These are phyloP conservation scores for Misgurnus mizolepis DNA, from an alignment of 2,113 vertebrate genomes.

Conservation along the genomic window DNA sequence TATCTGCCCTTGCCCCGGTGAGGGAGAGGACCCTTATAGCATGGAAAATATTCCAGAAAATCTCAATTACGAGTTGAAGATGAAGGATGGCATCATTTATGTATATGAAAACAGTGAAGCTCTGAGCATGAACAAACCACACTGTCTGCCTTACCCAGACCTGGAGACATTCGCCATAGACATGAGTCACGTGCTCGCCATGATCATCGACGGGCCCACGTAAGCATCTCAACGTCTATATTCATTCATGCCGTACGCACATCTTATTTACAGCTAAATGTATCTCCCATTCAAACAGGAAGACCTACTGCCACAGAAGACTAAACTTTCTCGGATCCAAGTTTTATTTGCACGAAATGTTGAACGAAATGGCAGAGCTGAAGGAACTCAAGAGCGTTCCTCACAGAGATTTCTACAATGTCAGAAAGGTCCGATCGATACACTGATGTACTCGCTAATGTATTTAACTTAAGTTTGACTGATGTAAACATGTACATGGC, in stretches of 20 bases:
- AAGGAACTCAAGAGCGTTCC: slow-evolving; percentile 94
- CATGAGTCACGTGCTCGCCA: slow-evolving; percentile 90
- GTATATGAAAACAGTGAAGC: slow-evolving; percentile 81
- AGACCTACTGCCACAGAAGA: slow-evolving; percentile 94
- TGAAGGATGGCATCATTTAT: slow-evolving; percentile 89
- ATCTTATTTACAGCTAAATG: not conserved
- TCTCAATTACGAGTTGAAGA: slow-evolving; percentile 82
- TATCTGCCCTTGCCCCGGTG: slow-evolving; percentile 79
- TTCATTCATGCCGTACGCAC: not conserved
- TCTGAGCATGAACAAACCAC: slow-evolving; percentile 79
- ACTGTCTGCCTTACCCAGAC: slow-evolving; percentile 91
- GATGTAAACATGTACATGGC: not conserved
- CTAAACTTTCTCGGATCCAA: slow-evolving; percentile 95
- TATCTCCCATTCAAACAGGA: slow-evolving; percentile 70
- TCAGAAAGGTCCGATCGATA: slow-evolving; percentile 85
- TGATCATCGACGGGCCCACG: slow-evolving; percentile 94
- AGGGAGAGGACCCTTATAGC: slow-evolving; percentile 85
- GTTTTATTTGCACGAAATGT: slow-evolving; percentile 96
- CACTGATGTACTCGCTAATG: not conserved
- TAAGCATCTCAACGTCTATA: slow-evolving; percentile 59
- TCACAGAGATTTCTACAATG: slow-evolving; percentile 97
- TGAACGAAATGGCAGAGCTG: slow-evolving; percentile 96
- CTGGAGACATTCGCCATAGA: slow-evolving; percentile 93
- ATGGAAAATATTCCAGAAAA: slow-evolving; percentile 86
- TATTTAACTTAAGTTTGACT: not conserved